Evolutionary conservation across 2,888 invertebrate genomes (phyloP), one percentile per base, ranked within the genome.

Genomic region (Chironomus tentans): DNA sequence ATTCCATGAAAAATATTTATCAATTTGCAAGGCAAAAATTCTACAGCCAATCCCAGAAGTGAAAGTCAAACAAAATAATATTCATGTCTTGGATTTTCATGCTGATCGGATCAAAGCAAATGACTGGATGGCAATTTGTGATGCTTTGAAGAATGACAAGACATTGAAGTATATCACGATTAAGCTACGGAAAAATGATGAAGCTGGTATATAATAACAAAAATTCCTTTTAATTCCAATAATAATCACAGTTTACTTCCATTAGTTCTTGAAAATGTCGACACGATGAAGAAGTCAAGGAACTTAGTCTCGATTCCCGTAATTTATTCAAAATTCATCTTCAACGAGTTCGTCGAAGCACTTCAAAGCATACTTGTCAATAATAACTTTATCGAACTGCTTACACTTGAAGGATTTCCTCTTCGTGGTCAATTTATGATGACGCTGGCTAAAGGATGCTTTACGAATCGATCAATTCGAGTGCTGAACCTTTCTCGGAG

Each of bases 111-210:
- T 93, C 71, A 91, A 90, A 80, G 88, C 91, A 77, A 88, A 87
- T 77, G 92, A 93, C 78, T 93, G 93, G 93, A 85, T 87, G 46
- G 89, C 92, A 1, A 89, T 93, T 70, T 83, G 91, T 71, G 90
- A 91, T 79, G 90, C 93, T 0, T 83, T 93, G 4, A 87, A 89
- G 70, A 86, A 89, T 78, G 93, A 93, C 81, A 86, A 89, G 71
- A 90, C 90, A 77, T 85, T 93, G 4, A 90, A 91, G 81, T 86
- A 88, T 77, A 85, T 93, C 77, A 86, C 87, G 47, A 87, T 93
- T 77, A 87, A 88, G 79, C 90, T 91, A 82, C 87, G 88, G 24
- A 80, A 85, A 80, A 77, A 81, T 80, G 79, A 79, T 77, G 80
- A 80, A 15, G 78, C 77, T 73, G 81, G 83, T 83, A 77, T 79